These are phyloP conservation scores for Cheilosia vernalis DNA, from an alignment of 2,888 invertebrate species.

Conservation along the genomic window DNA sequence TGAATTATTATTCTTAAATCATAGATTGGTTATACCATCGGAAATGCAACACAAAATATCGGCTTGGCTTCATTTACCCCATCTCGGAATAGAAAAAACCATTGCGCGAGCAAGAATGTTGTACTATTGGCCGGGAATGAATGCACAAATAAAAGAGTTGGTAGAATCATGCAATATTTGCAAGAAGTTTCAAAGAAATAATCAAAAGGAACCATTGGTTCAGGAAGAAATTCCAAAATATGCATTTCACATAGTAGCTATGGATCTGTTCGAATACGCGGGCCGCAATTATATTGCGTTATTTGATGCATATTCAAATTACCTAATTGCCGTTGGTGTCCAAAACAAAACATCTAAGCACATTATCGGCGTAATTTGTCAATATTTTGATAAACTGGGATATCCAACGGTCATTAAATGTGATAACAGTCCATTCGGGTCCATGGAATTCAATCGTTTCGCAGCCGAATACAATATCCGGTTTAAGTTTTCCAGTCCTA, in stretches of 20 bases:
- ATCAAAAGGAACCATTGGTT: constrained; percentile 31
- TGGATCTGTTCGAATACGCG: constrained; percentile 68
- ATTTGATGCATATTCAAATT: constrained; percentile 42
- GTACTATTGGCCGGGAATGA: constrained; percentile 42
- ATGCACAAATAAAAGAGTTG: constrained; percentile 21
- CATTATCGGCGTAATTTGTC: constrained; percentile 16
- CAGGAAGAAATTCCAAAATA: constrained; percentile 20
- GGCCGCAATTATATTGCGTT: constrained; percentile 47
- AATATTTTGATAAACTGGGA: constrained; percentile 23
- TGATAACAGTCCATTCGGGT: constrained; percentile 39
- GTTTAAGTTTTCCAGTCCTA: constrained; percentile 28
- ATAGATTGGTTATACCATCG: constrained; percentile 12
- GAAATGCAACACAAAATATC: constrained; percentile 25
- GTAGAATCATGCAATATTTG: constrained; percentile 13
- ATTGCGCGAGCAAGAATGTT: constrained; percentile 12
- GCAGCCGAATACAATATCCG: constrained; percentile 16
- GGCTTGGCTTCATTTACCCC: not conserved
- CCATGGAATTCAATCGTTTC: constrained; percentile 8
- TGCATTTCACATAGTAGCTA: constrained; percentile 35
- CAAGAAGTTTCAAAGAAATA: constrained; percentile 41
- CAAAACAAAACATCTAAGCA: constrained; percentile 18
- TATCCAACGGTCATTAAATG: constrained; percentile 30
- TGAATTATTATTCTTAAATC: constrained; percentile 34
- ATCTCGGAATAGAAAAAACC: constrained; percentile 27
- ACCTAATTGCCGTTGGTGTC: constrained; percentile 17